Evolutionary conservation across 2,797 vertebrate genomes (phyloP), one percentile per base, ranked within the genome.

Genomic region (Atherinosoma microstoma): DNA sequence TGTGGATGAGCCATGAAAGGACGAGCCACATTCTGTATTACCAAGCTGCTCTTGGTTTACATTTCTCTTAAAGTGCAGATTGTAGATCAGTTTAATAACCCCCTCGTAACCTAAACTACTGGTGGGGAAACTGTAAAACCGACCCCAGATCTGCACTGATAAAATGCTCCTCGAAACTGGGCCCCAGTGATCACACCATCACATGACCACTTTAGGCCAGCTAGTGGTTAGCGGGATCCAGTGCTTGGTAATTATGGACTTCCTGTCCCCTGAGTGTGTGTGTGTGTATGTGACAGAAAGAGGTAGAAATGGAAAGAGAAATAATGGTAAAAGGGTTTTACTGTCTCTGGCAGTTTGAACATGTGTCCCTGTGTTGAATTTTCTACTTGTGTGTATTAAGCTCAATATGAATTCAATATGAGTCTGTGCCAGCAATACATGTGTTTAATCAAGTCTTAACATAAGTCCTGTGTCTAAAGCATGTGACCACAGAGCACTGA

Each of bases 201-300:
- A 86, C 86, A 80, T 75, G 87, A 82, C 63, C 83, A 76, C 42
- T 73, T 67, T 35, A 54, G 47, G 68, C 80, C 67, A 77, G 76
- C 86, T 61, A 68, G 82, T 81, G 83, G 82, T 90, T 89, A 87
- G 76, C 62, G 76, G 82, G 80, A 84, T 90, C 64, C 51, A 61
- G 78, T 84, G 82, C 83, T 74, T 10, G 34, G 78, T 92, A 92
- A 92, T 92, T 92, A 91, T 78, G 75, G 83, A 87, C 81, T 87
- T 90, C 68, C 58, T 74, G 70, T 78, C 71, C 58, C 42, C 18
- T 71, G 29, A 42, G 66, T 67, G 58, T 64, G 67, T 80, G 51
- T 83, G 38, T 64, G 58, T 59, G 73, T 74, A 59, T 78, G 64
- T 69, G 59, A 53, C n/a, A 63, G 49, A 58, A 42, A 45, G 42